Conservation (phyloP, 1,140 invertebrate species). For the Theocolax elegans region DNA sequence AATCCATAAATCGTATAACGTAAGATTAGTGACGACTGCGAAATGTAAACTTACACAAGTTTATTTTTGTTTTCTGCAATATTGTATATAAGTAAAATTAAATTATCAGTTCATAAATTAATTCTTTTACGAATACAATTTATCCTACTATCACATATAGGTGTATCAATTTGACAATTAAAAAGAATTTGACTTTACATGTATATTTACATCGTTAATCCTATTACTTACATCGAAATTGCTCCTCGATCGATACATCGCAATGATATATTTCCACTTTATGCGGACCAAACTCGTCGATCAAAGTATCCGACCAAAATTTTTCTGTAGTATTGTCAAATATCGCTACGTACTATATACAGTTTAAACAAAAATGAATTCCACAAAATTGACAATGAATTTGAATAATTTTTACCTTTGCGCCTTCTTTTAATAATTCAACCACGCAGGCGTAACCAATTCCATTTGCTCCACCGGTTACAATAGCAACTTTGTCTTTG, state of each 20-base stretch:
- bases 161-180: neutral
- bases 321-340: neutral
- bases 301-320: neutral
- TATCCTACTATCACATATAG: too few relatives aligned
- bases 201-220: neutral
- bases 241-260: neutral
- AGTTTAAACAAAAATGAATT: neutral
- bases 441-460: conserved; percentile 60
- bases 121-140: too few relatives aligned
- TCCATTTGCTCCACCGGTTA: conserved; percentile 61
- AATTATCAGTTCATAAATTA: too few relatives aligned
- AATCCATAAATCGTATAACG: too few relatives aligned
- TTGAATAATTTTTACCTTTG: neutral
- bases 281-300: neutral
- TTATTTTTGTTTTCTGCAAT: too few relatives aligned
- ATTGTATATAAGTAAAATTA: too few relatives aligned
- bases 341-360: neutral
- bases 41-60: too few relatives aligned
- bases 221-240: conserved; percentile 9
- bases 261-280: neutral
- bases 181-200: neutral
- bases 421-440: conserved; percentile 47
- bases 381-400: too few relatives aligned
- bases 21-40: too few relatives aligned
- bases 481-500: conserved; percentile 55